Evolutionary conservation across 2,797 vertebrate species (phyloP), one percentile per base, ranked within the genome.

Genomic region (Urophycis tenuis): DNA sequence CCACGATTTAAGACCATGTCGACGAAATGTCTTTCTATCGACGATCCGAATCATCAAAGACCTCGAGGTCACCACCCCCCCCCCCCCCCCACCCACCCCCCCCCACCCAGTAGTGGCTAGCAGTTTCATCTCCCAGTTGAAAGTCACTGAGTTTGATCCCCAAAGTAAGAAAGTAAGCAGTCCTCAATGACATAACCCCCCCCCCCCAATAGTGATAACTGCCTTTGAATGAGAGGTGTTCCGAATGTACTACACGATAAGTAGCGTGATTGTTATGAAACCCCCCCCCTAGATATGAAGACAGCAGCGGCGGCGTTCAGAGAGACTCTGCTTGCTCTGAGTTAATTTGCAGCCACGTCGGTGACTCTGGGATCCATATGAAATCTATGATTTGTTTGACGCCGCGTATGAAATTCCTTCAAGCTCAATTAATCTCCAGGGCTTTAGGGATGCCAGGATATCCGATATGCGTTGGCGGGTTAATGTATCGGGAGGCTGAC

Each of bases 321-420:
- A 60, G 1, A 60, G n/a, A n/a, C n/a, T n/a, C 53, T 60, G 22
- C 53, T 9, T 9, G 71, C 36, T 36, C 39, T n/a, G 17, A 31
- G 29, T 76, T 76, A 12, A 45, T 75, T 36, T 14, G 8, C 22
- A 69, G 29, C 33, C 74, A 29, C 7, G 33, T 33, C 30, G 9
- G 33, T 75, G 74, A 75, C 74, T 75, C n/a, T 25, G 11, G 74
- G 34, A 64, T 69, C 53, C 25, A 17, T 75, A 69, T 15, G 14
- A 32, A 39, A 45, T 76, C n/a, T 71, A 71, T 69, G 60, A 75
- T 75, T 71, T 76, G 36, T 71, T 22, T 36, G 31, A 30, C 75
- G 33, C 36, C 71, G 35, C 11, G 75, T 30, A 76, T 30, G 71
- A 41, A 36, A 75, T 74, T 39, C 45, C 73, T 41, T 74, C 73